A percentile compares a stretch with the other conserved stretches of the same genome.
Evolutionary conservation across 1,140 invertebrate species (phyloP).

Genomic region (Scaptodrosophila lebanonensis): DNA sequence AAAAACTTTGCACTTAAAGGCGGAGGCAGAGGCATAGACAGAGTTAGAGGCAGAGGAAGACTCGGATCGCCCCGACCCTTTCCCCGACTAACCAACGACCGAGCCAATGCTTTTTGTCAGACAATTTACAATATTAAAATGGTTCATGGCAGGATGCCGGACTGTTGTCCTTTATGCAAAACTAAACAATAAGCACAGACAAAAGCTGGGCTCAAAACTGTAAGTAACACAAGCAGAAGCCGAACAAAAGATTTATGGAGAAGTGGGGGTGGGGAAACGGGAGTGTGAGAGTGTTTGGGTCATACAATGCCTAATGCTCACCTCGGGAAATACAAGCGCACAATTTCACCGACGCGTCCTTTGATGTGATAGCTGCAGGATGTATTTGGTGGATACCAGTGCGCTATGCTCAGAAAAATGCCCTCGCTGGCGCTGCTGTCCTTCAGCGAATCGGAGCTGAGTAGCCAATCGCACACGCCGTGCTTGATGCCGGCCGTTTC

Average conservation of each 20-base stretch:
- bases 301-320: constrained; percentile 65
- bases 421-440: constrained; percentile 87
- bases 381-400: constrained; percentile 94
- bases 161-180: no score
- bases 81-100: no score
- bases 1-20: constrained; percentile 62
- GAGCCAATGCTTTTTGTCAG: constrained; percentile 1
- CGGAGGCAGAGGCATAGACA: constrained; percentile 36
- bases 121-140: constrained; percentile 18
- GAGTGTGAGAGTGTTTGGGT: neutral
- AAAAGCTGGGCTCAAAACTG: constrained; percentile 10
- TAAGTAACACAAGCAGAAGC: neutral
- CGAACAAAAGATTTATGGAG: no score
- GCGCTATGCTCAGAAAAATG: constrained; percentile 92
- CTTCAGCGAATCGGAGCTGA: constrained; percentile 87
- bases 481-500: constrained; percentile 90
- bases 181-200: constrained; percentile 8
- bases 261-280: no score
- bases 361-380: constrained; percentile 93
- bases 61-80: constrained; percentile 30
- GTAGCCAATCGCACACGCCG: constrained; percentile 90
- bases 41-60: constrained; percentile 23
- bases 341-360: constrained; percentile 89
- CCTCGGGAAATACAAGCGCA: constrained; percentile 91
- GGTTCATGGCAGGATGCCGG: neutral